Evolutionary conservation across 2,797 vertebrate species (phyloP).

Genomic region (Manis javanica): DNA sequence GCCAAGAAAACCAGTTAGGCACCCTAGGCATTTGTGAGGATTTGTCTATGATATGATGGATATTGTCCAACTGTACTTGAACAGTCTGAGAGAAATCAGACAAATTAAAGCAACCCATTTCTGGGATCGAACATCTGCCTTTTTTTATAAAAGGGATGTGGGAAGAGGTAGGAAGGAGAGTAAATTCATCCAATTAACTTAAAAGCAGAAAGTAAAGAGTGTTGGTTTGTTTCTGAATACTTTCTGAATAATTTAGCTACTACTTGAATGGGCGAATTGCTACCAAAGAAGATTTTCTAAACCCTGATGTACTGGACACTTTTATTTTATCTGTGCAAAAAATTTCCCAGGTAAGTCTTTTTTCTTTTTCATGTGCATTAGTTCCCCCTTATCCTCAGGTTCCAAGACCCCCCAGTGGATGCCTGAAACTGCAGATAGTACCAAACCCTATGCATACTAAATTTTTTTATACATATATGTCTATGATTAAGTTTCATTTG

Average conservation of each 20-base stretch:
- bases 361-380: neutral
- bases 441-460: neutral
- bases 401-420: neutral
- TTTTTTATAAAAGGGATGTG: neutral
- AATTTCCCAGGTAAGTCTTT: slow-evolving; percentile 90
- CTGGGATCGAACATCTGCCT: neutral
- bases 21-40: too few species aligned
- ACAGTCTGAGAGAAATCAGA: too few species aligned
- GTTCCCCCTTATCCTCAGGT: neutral
- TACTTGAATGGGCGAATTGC: slow-evolving; percentile 94
- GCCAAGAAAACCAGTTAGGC: too few species aligned
- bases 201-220: slow-evolving; percentile 12
- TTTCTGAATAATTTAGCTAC: slow-evolving; percentile 89
- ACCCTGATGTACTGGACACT: slow-evolving; percentile 92
- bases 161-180: neutral
- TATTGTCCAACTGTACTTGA: too few species aligned
- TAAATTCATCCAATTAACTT: neutral
- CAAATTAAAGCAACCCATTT: too few species aligned
- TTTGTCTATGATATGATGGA: too few species aligned
- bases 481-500: neutral
- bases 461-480: neutral
- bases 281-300: slow-evolving; percentile 93
- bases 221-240: neutral
- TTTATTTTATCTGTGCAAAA: slow-evolving; percentile 87
- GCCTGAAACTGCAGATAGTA: neutral